Evolutionary conservation across 2,888 invertebrate species (phyloP), one percentile per base, ranked within the genome.

Genomic region (Uropetala carovei): DNA sequence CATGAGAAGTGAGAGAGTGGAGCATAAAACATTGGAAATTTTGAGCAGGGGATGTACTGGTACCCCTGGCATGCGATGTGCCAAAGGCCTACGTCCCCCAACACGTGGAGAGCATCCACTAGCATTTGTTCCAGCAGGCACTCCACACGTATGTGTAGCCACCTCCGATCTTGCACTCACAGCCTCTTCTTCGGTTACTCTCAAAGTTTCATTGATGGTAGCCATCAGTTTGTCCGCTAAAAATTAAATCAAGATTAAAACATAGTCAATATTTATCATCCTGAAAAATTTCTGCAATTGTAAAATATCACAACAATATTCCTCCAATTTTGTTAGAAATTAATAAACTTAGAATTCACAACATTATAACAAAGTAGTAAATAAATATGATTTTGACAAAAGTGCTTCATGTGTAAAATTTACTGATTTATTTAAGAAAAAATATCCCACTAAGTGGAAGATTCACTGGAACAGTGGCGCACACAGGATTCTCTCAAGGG

Each of bases 1-100:
- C 96, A 97, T 95, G 94, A 97, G 95, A 94, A 97, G 96, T 93
- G 97, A 97, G 94, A 97, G 96, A 94, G 97, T 96, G 93, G 96
- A 95, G 94, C 96, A 96, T 92, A 97, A 95, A 92, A 96, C 96
- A 94, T 96, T 96, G 93, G 97, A 96, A 94, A 97, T 96, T 93
- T 96, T 96, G 94, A 96, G 96, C 93, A 97, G 95, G 93, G 96
- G 95, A 94, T 96, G 95, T 93, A 96, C 96, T 86, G 97, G 96
- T 94, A 97, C 95, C 92, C 96, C 95, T 75, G 97, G 96, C 93
- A 85, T 84, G 0, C 68, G 68, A 60, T 92, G 81, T 8, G 75
- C 82, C 22, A 84, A 82, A 10, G 59, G 43, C 27, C 92, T 84
- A 18, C 83, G 60, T 18, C 92, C 64, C 4, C 92, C 92, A n/a